Evolutionary conservation across 1,140 invertebrate species (phyloP).

Genomic region (Aphelinus certus): DNA sequence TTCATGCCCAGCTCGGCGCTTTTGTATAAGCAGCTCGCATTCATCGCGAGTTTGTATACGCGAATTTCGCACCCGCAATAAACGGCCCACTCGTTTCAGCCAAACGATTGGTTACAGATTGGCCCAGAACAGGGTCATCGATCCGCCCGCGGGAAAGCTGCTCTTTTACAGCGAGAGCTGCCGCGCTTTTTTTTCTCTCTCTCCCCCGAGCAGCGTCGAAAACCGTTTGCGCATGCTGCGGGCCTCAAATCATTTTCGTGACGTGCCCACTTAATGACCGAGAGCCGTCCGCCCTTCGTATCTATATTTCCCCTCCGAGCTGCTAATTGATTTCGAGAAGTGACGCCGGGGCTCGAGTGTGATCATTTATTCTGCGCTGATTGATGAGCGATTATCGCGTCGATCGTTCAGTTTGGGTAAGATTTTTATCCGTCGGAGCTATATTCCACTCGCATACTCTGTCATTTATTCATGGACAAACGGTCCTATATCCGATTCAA

Average conservation of each 20-base stretch:
- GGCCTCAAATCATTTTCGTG: conserved; percentile 17
- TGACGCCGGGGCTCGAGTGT: too few relatives aligned
- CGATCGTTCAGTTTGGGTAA: conserved; percentile 15
- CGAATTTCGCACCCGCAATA: conserved; percentile 21
- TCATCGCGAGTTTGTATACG: background rate
- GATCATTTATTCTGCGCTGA: background rate
- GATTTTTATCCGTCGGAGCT: too few relatives aligned
- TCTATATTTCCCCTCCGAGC: too few relatives aligned
- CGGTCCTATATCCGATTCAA: too few relatives aligned
- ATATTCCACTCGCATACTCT: too few relatives aligned
- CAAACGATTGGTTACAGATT: conserved; percentile 21
- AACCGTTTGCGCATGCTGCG: conserved; percentile 11
- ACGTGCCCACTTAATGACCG: background rate
- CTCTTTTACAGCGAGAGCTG: background rate
- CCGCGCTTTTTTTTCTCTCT: conserved; percentile 3
- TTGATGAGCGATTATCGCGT: conserved; percentile 30
- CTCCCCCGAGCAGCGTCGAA: conserved; percentile 19
- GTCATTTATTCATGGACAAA: too few relatives aligned
- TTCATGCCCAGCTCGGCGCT: background rate
- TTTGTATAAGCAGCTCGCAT: background rate
- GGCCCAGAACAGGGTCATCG: conserved; percentile 22
- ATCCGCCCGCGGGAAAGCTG: conserved; percentile 20
- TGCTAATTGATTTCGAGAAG: too few relatives aligned
- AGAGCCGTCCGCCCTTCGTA: background rate
- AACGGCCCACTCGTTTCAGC: conserved; percentile 12